A percentile compares a stretch with the other conserved stretches of the same genome.
phyloP scores from a whole-genome alignment of 1,140 invertebrate genomes.

The Pogonus chalceus region DNA sequence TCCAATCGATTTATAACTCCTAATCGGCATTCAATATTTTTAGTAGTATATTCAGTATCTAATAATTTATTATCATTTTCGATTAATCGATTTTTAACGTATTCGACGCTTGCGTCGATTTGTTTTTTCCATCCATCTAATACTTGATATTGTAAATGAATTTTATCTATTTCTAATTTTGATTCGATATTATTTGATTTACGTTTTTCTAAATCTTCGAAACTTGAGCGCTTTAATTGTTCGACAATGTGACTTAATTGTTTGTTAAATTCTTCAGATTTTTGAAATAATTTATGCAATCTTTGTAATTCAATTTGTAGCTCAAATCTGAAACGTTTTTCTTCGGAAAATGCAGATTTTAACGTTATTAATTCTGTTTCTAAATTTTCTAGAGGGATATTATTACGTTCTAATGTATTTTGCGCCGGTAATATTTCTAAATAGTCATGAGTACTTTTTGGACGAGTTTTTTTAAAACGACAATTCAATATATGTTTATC shows the following conservation, averaged over 20 bases:
- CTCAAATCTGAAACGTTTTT: neutral
- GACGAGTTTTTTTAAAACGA: slow-evolving; percentile 26
- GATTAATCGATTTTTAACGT: neutral
- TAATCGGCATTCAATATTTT: slow-evolving; percentile 8
- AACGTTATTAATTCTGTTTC: neutral
- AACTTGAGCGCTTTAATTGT: neutral
- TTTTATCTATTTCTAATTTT: slow-evolving; percentile 12
- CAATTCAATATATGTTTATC: slow-evolving; percentile 47
- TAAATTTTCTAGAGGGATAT: neutral
- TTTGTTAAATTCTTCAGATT: neutral
- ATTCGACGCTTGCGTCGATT: slow-evolving; percentile 12
- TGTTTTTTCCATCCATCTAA: slow-evolving; percentile 17
- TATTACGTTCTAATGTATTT: neutral
- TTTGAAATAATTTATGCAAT: neutral
- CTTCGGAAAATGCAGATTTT: neutral
- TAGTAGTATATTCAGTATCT: neutral
- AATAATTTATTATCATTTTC: slow-evolving; percentile 8
- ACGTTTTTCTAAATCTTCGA: neutral
- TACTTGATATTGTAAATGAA: slow-evolving; percentile 12
- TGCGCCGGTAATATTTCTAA: neutral
- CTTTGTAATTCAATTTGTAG: neutral
- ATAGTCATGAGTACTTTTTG: neutral
- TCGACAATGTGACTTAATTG: neutral
- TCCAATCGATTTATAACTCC: slow-evolving; percentile 41
- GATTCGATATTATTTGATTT: slow-evolving; percentile 1